These are phyloP conservation scores for Tetramorium bicarinatum DNA, from an alignment of 2,888 invertebrate species.

Conservation along the genomic window DNA sequence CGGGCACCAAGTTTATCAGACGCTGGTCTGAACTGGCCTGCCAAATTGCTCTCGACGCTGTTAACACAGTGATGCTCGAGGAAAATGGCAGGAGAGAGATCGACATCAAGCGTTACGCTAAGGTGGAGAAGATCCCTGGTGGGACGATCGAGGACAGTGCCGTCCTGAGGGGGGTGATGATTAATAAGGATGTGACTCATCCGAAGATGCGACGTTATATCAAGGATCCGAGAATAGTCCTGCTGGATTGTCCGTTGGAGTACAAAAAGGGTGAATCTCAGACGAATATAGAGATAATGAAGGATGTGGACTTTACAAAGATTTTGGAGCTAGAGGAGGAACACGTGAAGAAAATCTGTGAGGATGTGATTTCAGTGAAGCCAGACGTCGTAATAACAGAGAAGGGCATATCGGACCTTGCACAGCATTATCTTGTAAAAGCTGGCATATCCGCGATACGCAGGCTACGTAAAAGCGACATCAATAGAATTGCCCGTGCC, in stretches of 20 bases:
- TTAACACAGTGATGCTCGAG: slow-evolving; percentile 95
- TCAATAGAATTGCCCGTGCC: slow-evolving; percentile 98
- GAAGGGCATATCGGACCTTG: slow-evolving; percentile 98
- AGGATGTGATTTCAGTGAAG: slow-evolving; percentile 97
- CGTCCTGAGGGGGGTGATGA: slow-evolving; percentile 97
- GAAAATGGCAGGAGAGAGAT: slow-evolving; percentile 97
- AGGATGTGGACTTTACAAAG: slow-evolving; percentile 97
- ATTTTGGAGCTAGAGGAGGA: slow-evolving; percentile 98
- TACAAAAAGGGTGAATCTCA: slow-evolving; percentile 99
- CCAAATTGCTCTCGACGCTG: slow-evolving; percentile 97
- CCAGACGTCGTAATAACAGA: slow-evolving; percentile 99
- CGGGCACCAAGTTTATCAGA: slow-evolving; percentile 98
- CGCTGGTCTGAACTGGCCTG: slow-evolving; percentile 99
- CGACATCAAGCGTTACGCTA: slow-evolving; percentile 99
- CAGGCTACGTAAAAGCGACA: slow-evolving; percentile 96
- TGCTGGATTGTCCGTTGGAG: slow-evolving; percentile 98
- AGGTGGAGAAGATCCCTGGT: slow-evolving; percentile 98
- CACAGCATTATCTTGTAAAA: slow-evolving; percentile 95
- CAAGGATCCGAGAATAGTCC: slow-evolving; percentile 97
- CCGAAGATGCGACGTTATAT: slow-evolving; percentile 98
- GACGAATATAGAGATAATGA: slow-evolving; percentile 98
- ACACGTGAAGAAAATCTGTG: slow-evolving; percentile 95
- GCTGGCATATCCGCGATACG: slow-evolving; percentile 93
- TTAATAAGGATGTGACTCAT: slow-evolving; percentile 99
- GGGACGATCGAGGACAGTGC: slow-evolving; percentile 97